These are phyloP conservation scores for Numida meleagris DNA, from an alignment of 2,113 vertebrate species.

Conservation along the genomic window DNA sequence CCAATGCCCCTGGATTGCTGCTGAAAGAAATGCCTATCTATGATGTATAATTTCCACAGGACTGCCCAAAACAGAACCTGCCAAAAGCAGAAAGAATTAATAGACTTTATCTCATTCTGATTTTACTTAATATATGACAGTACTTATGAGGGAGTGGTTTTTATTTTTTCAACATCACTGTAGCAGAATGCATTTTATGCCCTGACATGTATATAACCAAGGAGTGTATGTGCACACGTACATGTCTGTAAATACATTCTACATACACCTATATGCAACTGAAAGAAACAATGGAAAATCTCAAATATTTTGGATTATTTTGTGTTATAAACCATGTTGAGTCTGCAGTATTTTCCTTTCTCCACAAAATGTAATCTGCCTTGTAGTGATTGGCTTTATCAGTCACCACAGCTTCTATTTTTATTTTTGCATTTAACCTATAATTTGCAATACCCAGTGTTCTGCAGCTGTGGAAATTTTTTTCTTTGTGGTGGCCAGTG, in stretches of 20 bases:
- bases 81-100: background rate
- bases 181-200: background rate
- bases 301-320: background rate
- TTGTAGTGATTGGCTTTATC: background rate
- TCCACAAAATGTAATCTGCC: background rate
- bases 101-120: background rate
- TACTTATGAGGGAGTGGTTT: background rate
- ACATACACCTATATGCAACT: background rate
- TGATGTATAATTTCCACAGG: background rate
- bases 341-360: background rate
- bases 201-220: background rate
- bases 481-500: background rate
- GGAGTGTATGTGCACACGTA: rapidly evolving
- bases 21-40: rapidly evolving
- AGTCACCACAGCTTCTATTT: background rate
- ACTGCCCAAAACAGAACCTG: background rate
- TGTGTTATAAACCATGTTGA: background rate
- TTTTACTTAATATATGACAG: background rate
- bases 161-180: background rate
- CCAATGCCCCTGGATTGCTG: background rate
- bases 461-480: conserved; percentile 8
- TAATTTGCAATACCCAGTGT: background rate
- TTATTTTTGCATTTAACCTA: background rate
- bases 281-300: background rate
- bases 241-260: background rate